Conservation (phyloP, 37 sponge, comb jelly and placozoan genomes). For the Amphimedon queenslandica region DNA sequence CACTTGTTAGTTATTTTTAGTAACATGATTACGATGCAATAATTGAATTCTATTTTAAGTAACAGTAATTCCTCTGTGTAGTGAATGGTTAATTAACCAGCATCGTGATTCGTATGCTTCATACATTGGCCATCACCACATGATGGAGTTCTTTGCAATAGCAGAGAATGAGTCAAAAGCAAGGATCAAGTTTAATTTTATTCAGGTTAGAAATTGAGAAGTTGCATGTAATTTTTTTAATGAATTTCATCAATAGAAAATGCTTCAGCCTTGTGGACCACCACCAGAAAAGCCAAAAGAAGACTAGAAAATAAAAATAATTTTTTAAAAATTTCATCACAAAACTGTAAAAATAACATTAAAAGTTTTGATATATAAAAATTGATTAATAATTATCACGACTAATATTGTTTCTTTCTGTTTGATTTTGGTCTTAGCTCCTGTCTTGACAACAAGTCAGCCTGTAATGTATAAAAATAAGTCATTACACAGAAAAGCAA, state of each 20-base stretch:
- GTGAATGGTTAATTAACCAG: conserved; percentile 98
- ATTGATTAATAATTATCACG: too few relatives aligned
- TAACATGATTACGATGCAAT: neutral
- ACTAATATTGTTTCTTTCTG: too few relatives aligned
- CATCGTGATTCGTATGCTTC: conserved; percentile 96
- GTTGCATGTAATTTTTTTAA: neutral
- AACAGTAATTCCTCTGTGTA: conserved; percentile 14
- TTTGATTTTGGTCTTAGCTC: too few relatives aligned
- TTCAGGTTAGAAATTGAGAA: conserved; percentile 77
- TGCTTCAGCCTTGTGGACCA: conserved; percentile 99
- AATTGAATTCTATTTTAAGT: conserved; percentile 31
- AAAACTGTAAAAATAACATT: too few relatives aligned
- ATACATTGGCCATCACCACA: conserved; percentile 94
- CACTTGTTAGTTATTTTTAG: neutral
- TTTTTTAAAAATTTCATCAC: too few relatives aligned
- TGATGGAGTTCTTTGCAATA: conserved; percentile 89
- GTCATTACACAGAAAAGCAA: too few relatives aligned
- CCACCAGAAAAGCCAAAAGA: conserved; percentile 94
- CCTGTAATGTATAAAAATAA: too few relatives aligned
- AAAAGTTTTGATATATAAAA: too few relatives aligned
- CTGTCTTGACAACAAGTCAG: too few relatives aligned
- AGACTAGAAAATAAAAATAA: too few relatives aligned
- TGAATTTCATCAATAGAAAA: conserved; percentile 66
- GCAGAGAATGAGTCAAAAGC: conserved; percentile 97
- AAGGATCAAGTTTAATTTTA: conserved; percentile 87